These are phyloP conservation scores for Apis dorsata DNA, from an alignment of 1,140 invertebrate species.

Conservation along the genomic window DNA sequence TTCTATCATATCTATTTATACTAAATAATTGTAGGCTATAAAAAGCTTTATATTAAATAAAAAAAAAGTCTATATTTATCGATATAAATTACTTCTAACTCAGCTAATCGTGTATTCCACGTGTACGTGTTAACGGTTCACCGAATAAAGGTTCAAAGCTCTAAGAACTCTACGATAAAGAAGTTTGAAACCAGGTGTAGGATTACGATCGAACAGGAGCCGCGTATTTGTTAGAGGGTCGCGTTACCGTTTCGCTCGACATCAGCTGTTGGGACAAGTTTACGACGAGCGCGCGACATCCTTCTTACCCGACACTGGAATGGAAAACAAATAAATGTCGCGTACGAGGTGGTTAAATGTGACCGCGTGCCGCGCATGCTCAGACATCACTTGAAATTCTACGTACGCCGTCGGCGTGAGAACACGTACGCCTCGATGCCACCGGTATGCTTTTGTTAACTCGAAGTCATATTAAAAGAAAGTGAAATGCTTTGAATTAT, in stretches of 20 bases:
- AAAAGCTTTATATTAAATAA: too few species aligned
- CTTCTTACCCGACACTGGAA: constrained; percentile 12
- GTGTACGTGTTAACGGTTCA: neutral
- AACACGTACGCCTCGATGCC: neutral
- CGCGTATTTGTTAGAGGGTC: neutral
- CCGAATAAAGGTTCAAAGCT: neutral
- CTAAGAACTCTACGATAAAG: too few species aligned
- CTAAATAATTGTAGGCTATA: too few species aligned
- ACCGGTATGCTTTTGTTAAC: constrained; percentile 27
- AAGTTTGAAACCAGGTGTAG: neutral
- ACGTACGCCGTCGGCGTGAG: neutral
- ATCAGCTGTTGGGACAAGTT: neutral
- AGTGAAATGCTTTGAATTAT: constrained; percentile 53
- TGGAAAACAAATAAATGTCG: constrained; percentile 31
- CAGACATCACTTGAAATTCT: constrained; percentile 62
- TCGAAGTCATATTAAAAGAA: constrained; percentile 49
- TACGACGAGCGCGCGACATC: constrained; percentile 16
- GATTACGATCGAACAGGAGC: neutral
- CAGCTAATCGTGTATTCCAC: too few species aligned
- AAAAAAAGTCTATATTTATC: too few species aligned
- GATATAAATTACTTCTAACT: too few species aligned
- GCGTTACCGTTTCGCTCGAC: neutral
- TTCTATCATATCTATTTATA: too few species aligned
- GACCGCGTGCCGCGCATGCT: constrained; percentile 64
- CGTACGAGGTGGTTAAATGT: constrained; percentile 28